These are phyloP conservation scores for Acanthosepion pharaonis DNA, from an alignment of 2,888 invertebrate species.

Conservation along the genomic window DNA sequence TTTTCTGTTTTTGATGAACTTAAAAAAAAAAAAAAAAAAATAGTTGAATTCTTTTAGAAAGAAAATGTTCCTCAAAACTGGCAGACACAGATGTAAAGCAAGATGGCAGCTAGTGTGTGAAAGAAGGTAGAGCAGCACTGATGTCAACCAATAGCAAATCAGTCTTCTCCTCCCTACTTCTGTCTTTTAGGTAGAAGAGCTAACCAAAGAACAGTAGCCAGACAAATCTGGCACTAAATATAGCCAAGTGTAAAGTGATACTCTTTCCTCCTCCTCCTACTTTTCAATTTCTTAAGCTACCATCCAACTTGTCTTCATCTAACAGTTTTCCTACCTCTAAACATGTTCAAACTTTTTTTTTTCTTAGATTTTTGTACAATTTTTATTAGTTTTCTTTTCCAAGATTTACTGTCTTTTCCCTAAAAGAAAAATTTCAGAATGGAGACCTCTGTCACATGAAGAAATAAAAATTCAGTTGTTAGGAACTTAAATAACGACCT, in stretches of 20 bases:
- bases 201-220: slow-evolving; percentile 42
- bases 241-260: slow-evolving; percentile 40
- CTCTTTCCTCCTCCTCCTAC: neutral
- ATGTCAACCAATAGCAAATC: neutral
- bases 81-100: neutral
- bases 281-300: neutral
- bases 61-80: neutral
- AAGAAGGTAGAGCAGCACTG: neutral
- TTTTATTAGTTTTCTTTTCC: neutral
- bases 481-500: neutral
- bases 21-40: neutral
- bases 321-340: too few species aligned
- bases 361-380: neutral
- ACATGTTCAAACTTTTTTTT: too few species aligned
- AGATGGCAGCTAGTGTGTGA: neutral
- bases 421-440: neutral
- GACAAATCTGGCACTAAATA: slow-evolving; percentile 44
- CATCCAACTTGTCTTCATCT: too few species aligned
- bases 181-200: neutral
- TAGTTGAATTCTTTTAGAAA: neutral
- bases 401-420: neutral
- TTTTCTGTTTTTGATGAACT: neutral
- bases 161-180: neutral
- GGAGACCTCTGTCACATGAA: neutral
- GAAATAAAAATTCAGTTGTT: neutral